Base-by-base conservation (phyloP, 2,113 vertebrate species). In the Peromyscus maniculatus region DNA sequence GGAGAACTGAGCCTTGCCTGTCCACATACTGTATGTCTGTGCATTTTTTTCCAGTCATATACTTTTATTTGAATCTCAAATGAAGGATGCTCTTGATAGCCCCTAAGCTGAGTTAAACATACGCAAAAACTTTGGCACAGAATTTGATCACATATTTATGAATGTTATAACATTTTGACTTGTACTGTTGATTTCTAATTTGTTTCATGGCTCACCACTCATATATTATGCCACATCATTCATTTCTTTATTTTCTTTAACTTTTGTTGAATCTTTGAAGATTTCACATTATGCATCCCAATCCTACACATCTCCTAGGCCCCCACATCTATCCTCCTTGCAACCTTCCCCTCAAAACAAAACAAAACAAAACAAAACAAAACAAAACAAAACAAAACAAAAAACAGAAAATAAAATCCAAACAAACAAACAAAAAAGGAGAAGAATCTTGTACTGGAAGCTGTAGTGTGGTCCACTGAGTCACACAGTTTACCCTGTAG, bases 1-100 rank as follows among this genome's bases (percentile, higher is more conserved):
- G 11, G 43, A n/a, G 9, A 3, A 0, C 24, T 21, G 19, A 31
- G n/a, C 5, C 36, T 36, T 1, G 2, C 11, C 2, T 8, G n/a
- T 3, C 15, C 39, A 46, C 0, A 4, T 16, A 59, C 8, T 11
- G 1, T 1, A 24, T 26, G n/a, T 17, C 15, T 9, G 16, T 69
- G 31, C 31, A 33, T 67, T 5, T 33, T 66, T 67, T 78, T 87
- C 84, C 55, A 5, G 46, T 66, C 57, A 31, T 33, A 8, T 0
- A 8, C n/a, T 69, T 83, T 39, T 57, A 72, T 52, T 87, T 87
- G 94, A 36, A 15, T 43, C 17, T 57, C 33, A 57, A 22, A 33
- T 21, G 16, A 31, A 19, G 77, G 5, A 12, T 19, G 33, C 46
- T 79, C 16, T 52, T 33, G 26, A 19, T 79, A 33, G 28, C 75